Evolutionary conservation across 2,797 vertebrate species (phyloP), one percentile per base, ranked within the genome.

Genomic region (Pseudochirops corinnae): DNA sequence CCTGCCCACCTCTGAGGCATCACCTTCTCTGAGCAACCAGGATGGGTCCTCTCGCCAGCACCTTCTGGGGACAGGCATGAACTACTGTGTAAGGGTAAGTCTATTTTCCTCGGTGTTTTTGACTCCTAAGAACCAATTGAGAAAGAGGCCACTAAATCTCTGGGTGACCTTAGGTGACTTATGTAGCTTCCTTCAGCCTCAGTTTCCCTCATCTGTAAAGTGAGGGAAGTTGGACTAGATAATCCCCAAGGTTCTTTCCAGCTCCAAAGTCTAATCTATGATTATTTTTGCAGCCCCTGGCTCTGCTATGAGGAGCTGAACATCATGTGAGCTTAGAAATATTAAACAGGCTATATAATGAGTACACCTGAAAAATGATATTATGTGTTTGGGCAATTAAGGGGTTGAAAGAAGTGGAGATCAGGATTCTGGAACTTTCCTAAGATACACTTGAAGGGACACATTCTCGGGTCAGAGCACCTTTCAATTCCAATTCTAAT

Each of bases 41-140:
- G 98, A 98, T 92, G 95, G 96, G 94, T 98, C 94, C 94, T 97
- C 92, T 0, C 92, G 95, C 0, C 98, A 98, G 93, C 97, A 97
- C 14, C 96, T 97, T 10, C 97, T 98, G 95, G 98, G 98, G 56
- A 97, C 94, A 0, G 99, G 98, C 93, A 93, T 98, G 26, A 98
- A 97, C 94, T 99, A 99, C 92, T 52, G 97, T 0, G 98, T 99
- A 95, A 98, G 98, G 98, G 99, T 99, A 98, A 99, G 99, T 99
- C 92, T 12, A 0, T n/a, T 74, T 62, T n/a, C 56, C 52, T 91
- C 26, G 90, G n/a, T 24, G 53, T 31, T 28, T 90, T 33, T 46
- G n/a, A n/a, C 58, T 95, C 92, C 55, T 67, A 16, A 31, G 33
- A 93, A 55, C 74, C 55, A 24, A 24, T 3, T 39, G 93, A 93